Conservation (phyloP, 1,140 invertebrate species). For the Zaprionus ornatus region DNA sequence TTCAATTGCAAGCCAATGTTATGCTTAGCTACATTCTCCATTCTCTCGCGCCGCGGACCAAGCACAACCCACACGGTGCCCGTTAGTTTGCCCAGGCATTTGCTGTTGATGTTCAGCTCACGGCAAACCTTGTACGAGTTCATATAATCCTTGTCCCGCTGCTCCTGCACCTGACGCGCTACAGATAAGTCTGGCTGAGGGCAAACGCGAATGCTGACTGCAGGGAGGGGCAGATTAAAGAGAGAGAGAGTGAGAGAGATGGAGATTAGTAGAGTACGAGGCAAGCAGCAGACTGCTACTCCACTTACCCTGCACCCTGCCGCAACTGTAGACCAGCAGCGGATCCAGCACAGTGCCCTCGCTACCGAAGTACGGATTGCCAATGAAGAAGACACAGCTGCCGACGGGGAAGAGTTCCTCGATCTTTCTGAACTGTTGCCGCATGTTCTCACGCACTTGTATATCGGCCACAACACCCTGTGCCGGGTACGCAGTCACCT, state of each 20-base stretch:
- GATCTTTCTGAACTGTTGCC: conserved; percentile 84
- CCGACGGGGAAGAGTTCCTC: conserved; percentile 89
- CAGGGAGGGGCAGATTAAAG: no score
- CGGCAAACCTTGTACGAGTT: conserved; percentile 70
- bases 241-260: conserved; percentile 11
- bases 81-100: conserved; percentile 92
- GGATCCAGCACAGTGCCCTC: conserved; percentile 87
- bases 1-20: conserved; percentile 97
- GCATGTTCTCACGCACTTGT: conserved; percentile 40
- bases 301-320: conserved; percentile 67
- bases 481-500: conserved; percentile 86
- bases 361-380: conserved; percentile 91
- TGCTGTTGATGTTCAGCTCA: conserved; percentile 85
- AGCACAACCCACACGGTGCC: conserved; percentile 89
- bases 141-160: conserved; percentile 72
- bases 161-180: conserved; percentile 68
- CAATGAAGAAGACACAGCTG: conserved; percentile 90
- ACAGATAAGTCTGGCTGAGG: conserved; percentile 83
- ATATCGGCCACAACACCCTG: conserved; percentile 64
- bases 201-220: conserved; percentile 77
- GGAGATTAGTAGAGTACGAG: not conserved
- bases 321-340: conserved; percentile 61
- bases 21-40: conserved; percentile 85
- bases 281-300: not conserved
- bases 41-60: conserved; percentile 79